Evolutionary conservation across 2,888 invertebrate species (phyloP).

Genomic region (Vandiemenella viatica): DNA sequence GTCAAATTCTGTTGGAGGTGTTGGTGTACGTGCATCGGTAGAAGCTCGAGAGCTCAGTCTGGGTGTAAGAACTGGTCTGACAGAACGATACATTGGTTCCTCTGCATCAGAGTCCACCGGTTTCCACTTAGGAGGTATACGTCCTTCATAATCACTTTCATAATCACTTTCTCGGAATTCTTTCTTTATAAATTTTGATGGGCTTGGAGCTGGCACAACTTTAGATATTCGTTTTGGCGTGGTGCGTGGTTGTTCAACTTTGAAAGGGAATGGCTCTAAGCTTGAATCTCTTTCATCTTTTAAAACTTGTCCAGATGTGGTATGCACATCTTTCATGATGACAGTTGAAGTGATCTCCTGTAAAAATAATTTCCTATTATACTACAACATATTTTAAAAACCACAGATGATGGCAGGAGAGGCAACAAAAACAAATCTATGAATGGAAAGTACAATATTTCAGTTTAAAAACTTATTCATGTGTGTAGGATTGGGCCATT

Average conservation of each 20-base stretch:
- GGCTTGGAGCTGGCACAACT: constrained; percentile 40
- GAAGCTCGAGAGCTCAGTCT: constrained; percentile 30
- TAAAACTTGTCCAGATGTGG: constrained; percentile 1
- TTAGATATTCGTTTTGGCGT: constrained; percentile 25
- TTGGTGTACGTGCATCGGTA: constrained; percentile 32
- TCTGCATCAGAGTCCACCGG: constrained; percentile 37
- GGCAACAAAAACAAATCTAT: too few relatives aligned
- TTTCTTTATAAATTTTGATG: constrained; percentile 47
- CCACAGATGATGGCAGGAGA: too few relatives aligned
- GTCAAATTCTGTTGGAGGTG: constrained; percentile 43
- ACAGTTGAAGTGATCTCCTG: constrained; percentile 39
- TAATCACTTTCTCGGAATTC: constrained; percentile 54
- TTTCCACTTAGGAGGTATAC: constrained; percentile 45
- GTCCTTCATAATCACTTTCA: constrained; percentile 47
- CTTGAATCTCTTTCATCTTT: constrained; percentile 16
- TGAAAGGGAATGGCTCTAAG: constrained; percentile 32
- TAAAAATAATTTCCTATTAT: too few relatives aligned
- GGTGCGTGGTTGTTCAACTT: constrained; percentile 27
- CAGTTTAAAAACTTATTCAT: too few relatives aligned
- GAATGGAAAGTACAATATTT: too few relatives aligned
- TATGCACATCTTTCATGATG: constrained; percentile 20
- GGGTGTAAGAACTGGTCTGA: constrained; percentile 39
- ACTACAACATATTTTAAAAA: too few relatives aligned
- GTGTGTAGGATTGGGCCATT: too few relatives aligned
- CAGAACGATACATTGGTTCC: constrained; percentile 39